These are phyloP conservation scores for Escarpia spicata DNA, from an alignment of 2,888 invertebrate species.

Conservation along the genomic window DNA sequence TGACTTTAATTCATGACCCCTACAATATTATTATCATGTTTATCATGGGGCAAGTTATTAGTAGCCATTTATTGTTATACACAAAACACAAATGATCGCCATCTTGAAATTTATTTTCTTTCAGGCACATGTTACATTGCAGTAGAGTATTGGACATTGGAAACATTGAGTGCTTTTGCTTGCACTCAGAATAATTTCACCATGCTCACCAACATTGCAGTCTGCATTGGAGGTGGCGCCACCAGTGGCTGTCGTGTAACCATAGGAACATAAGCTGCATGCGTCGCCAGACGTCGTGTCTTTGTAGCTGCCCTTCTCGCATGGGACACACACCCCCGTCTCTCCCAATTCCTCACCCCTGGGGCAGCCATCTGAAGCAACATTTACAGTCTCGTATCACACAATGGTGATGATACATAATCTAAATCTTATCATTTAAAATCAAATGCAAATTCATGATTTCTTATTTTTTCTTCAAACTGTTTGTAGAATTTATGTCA, in stretches of 20 bases:
- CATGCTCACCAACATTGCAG: slow-evolving; percentile 47
- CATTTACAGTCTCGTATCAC: not conserved
- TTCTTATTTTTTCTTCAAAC: too few relatives aligned
- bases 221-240: slow-evolving; percentile 75
- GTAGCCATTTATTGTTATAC: too few relatives aligned
- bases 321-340: slow-evolving; percentile 80
- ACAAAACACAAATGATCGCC: not conserved
- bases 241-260: slow-evolving; percentile 86
- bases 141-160: not conserved
- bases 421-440: not conserved
- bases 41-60: too few relatives aligned
- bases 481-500: too few relatives aligned
- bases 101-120: not conserved
- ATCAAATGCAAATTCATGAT: too few relatives aligned
- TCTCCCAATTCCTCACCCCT: slow-evolving; percentile 48
- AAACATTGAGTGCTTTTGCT: not conserved
- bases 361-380: slow-evolving; percentile 47
- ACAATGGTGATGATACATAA: slow-evolving; percentile 25
- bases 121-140: too few relatives aligned
- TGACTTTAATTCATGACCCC: too few relatives aligned
- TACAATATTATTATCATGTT: too few relatives aligned
- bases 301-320: slow-evolving; percentile 92
- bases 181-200: not conserved
- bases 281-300: slow-evolving; percentile 87
- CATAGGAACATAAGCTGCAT: slow-evolving; percentile 89